These are phyloP conservation scores for Sphaerolaimus hirsutus DNA, from an alignment of 2,888 invertebrate species.

Conservation along the genomic window DNA sequence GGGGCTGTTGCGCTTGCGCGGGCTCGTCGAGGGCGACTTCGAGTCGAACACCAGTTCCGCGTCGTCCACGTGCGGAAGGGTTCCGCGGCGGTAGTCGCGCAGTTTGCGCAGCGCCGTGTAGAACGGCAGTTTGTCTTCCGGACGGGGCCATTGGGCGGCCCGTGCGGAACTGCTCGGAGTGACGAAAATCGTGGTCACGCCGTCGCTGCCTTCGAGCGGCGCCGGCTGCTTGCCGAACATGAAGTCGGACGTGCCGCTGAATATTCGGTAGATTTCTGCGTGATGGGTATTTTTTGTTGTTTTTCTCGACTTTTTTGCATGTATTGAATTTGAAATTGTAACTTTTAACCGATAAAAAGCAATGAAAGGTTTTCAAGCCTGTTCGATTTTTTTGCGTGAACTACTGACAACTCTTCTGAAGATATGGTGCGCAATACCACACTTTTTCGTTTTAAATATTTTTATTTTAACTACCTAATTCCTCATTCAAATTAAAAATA, in stretches of 20 bases:
- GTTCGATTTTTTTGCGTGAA: too few relatives aligned
- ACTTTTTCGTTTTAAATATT: too few relatives aligned
- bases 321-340: too few relatives aligned
- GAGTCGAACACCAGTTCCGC: background rate
- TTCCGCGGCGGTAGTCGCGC: conserved; percentile 1
- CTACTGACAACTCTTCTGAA: too few relatives aligned
- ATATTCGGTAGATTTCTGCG: conserved; percentile 64
- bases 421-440: too few relatives aligned
- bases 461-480: too few relatives aligned
- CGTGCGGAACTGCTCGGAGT: conserved; percentile 94
- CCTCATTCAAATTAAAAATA: too few relatives aligned
- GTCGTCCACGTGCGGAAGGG: background rate
- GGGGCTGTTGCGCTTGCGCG: background rate
- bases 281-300: too few relatives aligned
- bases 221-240: conserved; percentile 84
- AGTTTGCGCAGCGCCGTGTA: conserved; percentile 43
- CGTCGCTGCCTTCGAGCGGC: conserved; percentile 39
- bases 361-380: too few relatives aligned
- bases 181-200: conserved; percentile 84
- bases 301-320: too few relatives aligned
- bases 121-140: conserved; percentile 90
- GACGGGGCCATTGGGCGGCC: conserved; percentile 84
- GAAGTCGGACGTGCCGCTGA: conserved; percentile 87
- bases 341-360: too few relatives aligned
- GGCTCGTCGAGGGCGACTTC: too few relatives aligned